phyloP scores from a whole-genome alignment of 2,888 invertebrate genomes.

The Eupithecia subfuscata region DNA sequence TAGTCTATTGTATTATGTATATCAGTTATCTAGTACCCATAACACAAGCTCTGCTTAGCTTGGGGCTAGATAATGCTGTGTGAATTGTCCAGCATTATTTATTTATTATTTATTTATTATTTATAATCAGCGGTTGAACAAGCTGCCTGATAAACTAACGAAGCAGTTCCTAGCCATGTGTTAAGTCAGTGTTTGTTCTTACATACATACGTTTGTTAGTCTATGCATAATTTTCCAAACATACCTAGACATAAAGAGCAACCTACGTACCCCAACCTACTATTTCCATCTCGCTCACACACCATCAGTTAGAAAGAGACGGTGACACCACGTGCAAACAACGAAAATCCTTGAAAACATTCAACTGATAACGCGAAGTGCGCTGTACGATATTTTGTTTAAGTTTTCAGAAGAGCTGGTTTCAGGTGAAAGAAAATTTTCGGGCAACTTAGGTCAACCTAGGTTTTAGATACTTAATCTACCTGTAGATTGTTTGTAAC shows the following conservation, averaged over 20 bases:
- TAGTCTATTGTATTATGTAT: too few relatives aligned
- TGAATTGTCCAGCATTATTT: too few relatives aligned
- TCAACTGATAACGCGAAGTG: not conserved
- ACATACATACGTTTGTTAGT: not conserved
- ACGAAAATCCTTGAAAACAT: not conserved
- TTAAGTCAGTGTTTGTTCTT: not conserved
- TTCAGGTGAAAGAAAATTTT: conserved; percentile 3
- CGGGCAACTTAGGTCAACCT: not conserved
- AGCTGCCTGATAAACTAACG: too few relatives aligned
- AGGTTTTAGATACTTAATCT: too few relatives aligned
- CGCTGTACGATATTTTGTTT: not conserved
- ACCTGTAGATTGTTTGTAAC: too few relatives aligned
- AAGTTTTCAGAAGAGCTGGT: not conserved
- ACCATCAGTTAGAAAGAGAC: not conserved
- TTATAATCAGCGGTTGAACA: too few relatives aligned
- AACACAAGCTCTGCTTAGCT: too few relatives aligned
- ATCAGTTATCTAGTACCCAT: too few relatives aligned
- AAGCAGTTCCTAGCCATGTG: too few relatives aligned
- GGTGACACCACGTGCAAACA: not conserved
- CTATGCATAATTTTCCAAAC: not conserved
- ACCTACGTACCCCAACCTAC: not conserved
- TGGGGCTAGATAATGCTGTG: too few relatives aligned
- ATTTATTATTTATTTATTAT: too few relatives aligned
- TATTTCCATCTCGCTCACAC: not conserved
- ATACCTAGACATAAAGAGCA: not conserved